These are phyloP conservation scores for Catonia carolina DNA, from an alignment of 2,888 invertebrate genomes.

Conservation along the genomic window DNA sequence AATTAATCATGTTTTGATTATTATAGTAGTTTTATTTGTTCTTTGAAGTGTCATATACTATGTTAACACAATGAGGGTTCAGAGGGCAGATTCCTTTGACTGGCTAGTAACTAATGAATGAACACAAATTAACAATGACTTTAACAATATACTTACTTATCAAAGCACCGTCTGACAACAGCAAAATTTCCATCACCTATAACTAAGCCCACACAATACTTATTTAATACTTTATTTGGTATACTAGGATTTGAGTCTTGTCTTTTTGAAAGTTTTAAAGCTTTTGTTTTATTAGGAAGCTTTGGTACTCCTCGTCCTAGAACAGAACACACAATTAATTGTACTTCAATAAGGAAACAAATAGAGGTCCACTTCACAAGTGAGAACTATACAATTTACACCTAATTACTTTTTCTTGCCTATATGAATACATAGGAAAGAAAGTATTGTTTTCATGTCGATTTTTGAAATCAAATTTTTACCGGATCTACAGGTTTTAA, in stretches of 20 bases:
- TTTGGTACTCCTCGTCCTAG: conserved; percentile 68
- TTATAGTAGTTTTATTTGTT: too few relatives aligned
- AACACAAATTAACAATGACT: too few relatives aligned
- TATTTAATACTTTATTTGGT: conserved; percentile 34
- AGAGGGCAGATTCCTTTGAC: too few relatives aligned
- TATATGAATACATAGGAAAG: too few relatives aligned
- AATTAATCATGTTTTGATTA: too few relatives aligned
- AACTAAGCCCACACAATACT: conserved; percentile 68
- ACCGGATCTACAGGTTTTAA: too few relatives aligned
- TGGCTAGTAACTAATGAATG: too few relatives aligned
- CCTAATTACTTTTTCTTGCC: too few relatives aligned
- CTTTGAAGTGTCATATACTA: too few relatives aligned
- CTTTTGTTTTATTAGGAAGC: conserved; percentile 63
- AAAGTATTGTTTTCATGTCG: too few relatives aligned
- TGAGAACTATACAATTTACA: not conserved
- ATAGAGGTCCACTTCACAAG: not conserved
- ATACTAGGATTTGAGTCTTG: conserved; percentile 32
- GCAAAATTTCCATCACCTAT: conserved; percentile 97
- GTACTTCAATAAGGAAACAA: not conserved
- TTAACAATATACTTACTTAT: conserved; percentile 52
- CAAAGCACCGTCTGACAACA: conserved; percentile 74
- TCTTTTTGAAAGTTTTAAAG: conserved; percentile 30
- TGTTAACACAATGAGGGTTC: too few relatives aligned
- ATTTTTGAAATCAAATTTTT: too few relatives aligned
- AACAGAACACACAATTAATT: conserved; percentile 17